Evolutionary conservation across 2,113 vertebrate species (phyloP).

Genomic region (Caretta caretta): DNA sequence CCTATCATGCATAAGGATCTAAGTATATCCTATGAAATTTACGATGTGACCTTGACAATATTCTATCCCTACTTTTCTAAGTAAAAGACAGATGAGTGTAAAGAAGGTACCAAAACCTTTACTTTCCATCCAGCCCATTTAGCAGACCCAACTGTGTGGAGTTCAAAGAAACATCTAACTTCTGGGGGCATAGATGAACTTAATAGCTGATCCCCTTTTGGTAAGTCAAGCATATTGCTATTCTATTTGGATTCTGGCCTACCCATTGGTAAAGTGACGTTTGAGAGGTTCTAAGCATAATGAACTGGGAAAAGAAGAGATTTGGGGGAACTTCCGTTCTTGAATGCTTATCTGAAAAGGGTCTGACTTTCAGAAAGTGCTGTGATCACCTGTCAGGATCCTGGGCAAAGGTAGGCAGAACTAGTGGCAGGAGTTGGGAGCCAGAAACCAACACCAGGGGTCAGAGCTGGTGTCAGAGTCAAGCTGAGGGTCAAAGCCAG

Average conservation of each 20-base stretch:
- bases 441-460: too few species aligned
- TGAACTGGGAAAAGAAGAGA: background rate
- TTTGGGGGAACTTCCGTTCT: background rate
- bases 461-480: background rate
- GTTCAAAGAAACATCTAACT: fast-evolving
- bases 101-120: background rate
- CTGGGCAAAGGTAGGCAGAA: background rate
- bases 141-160: background rate
- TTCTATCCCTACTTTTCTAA: background rate
- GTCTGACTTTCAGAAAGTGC: background rate
- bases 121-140: background rate
- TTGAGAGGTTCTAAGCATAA: background rate
- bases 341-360: fast-evolving
- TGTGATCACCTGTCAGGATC: too few species aligned
- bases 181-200: background rate
- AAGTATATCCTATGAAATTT: background rate
- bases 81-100: background rate
- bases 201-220: background rate
- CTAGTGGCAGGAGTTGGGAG: background rate
- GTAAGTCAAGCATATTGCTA: background rate
- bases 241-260: background rate
- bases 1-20: background rate
- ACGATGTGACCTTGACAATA: background rate
- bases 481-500: background rate
- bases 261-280: background rate